Base-by-base conservation (phyloP, 35 echinoderm and acorn worm species). In the Amphiura filiformis region DNA sequence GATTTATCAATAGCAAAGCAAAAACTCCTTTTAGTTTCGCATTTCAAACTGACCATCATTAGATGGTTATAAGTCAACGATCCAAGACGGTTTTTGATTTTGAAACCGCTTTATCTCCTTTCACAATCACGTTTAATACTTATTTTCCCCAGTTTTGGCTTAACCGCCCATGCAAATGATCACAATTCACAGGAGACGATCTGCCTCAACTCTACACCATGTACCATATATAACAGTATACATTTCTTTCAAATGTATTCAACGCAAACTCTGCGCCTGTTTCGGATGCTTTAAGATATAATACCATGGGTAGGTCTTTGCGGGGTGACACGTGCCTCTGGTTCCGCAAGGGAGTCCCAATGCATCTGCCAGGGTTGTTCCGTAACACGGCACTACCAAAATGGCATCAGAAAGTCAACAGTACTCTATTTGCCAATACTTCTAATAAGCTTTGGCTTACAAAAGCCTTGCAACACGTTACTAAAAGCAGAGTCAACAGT, bases 271-370 rank as follows among this genome's bases (percentile, higher is more conserved):
- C 2, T 18, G 61, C 61, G 61, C 7, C 61, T 70, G 15, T 3
- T n/a, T n/a, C n/a, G n/a, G 61, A n/a, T 70, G 61, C 61, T 70
- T 70, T 15, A n/a, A 70, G 61, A 70, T 70, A 70, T n/a, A 15
- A 5, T 70, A 70, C 7, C 15, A 18, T 26, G 61, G 61, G 61
- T 70, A n/a, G n/a, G n/a, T 23, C 61, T 18, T 70, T 30, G 61
- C 61, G 61, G 61, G n/a, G 61, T 70, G 61, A 70, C 61, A 70
- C 61, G 61, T 70, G 61, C 61, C 61, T 70, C 61, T 70, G 28
- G 61, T 70, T 23, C 61, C 61, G 61, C 61, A 26, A 47, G 41
- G 61, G 61, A 70, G 61, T 70, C 61, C 61, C 28, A 13, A 5
- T 26, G 26, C 61, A 70, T 70, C 61, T 70, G 61, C 61, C 26